Evolutionary conservation across 1,140 invertebrate species (phyloP), one percentile per base, ranked within the genome.

Genomic region (Drosophila azteca): DNA sequence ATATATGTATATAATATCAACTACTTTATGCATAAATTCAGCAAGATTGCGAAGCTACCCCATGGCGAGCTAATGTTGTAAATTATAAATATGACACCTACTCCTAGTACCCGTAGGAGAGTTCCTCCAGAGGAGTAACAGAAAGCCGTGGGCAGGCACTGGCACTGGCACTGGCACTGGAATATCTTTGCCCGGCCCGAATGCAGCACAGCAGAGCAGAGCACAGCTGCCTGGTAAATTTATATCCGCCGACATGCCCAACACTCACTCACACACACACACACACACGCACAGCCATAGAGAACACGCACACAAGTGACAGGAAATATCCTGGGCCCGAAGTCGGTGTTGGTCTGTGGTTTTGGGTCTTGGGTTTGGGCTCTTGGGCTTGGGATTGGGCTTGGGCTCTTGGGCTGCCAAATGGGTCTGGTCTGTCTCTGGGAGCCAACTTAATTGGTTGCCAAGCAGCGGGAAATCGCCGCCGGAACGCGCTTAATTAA

Each of bases 21-120:
- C 82, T 85, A 85, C 82, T 85, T 85, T 85, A 85, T 85, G 82
- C 82, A 85, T 85, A 85, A 85, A 85, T 85, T 85, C 72, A 88
- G 82, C 82, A 85, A 85, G 82, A 85, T 85, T 85, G 82, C 82
- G 82, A 85, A 85, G 82, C 82, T 85, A 85, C 83, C 83, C 83
- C 83, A 88, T 88, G 83, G 83, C 79, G 83, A 83, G 83, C 83
- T 83, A 88, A 88, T 88, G 83, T 88, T 88, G 83, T 88, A 88
- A 88, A 88, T 88, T 88, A 88, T 88, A 88, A 88, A 88, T 88
- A 88, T 88, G 83, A 88, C 83, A 88, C 83, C 83, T 88, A 88
- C 83, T 88, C 83, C 82, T 79, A 87, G 79, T 66, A 11, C 35
- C 29, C 26, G 20, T 29, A 46, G 43, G 48, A 76, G 62, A 69